Base-by-base conservation (phyloP, 2,113 vertebrate genomes). In the Prietella phreatophila region DNA sequence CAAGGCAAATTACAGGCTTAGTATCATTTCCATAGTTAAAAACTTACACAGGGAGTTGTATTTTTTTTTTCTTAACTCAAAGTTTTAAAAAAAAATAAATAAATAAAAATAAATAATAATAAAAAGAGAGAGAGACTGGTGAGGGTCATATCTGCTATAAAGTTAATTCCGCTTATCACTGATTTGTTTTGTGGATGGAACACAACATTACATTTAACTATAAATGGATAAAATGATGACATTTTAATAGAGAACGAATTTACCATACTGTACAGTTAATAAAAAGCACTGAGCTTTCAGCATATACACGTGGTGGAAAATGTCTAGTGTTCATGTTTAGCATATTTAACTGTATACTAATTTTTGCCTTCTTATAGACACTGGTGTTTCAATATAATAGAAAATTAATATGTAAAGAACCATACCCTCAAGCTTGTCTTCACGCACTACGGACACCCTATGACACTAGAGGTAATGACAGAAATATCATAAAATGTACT, bases 401-500 rank as follows among this genome's bases (percentile, higher is more conserved):
- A 73, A 58, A 69, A 36, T 0, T 76, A 36, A 86, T 36, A 85
- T 9, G 47, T 75, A 61, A 36, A 82, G 20, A 56, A 82, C n/a
- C 89, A 73, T 94, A 98, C 98, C 97, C 95, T 98, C 97, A 0
- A 99, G 92, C 85, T 97, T 94, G 50, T 99, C 98, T 93, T 99
- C 98, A 91, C 95, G 96, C 92, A 99, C 97, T 89, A 99, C 95
- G 4, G 97, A 97, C 90, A 99, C 97, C 94, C 95, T 97, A 95
- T 99, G 98, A 95, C 96, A 96, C 98, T 99, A 92, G 6, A 93
- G 94, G 33, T 82, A 91, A 95, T 92, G 50, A 55, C 85, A 61
- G 82, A 25, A 63, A 82, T 33, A 79, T 22, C 11, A 6, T 13
- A 0, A 69, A 8, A 84, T 36, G 30, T 17, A 2, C 27, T 42